Percentiles rank a stretch among this genome's conserved stretches.
Evolutionary conservation across 2,888 invertebrate genomes (phyloP).

Genomic region (Xestia ashworthii): DNA sequence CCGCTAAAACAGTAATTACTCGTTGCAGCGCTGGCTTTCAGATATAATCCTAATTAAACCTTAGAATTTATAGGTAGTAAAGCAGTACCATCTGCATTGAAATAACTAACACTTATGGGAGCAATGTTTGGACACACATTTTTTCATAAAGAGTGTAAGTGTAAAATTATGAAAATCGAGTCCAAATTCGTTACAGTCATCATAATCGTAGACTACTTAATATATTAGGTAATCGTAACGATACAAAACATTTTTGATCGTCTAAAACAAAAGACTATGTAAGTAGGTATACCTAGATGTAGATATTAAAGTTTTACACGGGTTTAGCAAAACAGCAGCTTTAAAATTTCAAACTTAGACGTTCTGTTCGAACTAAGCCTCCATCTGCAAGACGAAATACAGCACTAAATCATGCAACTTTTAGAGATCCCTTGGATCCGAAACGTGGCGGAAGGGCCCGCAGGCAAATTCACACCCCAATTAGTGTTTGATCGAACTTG

Average conservation of each 20-base stretch:
- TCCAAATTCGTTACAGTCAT: neutral
- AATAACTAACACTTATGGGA: neutral
- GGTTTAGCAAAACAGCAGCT: neutral
- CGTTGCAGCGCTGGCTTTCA: slow-evolving; percentile 4
- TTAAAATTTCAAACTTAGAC: slow-evolving; percentile 30
- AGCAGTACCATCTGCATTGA: neutral
- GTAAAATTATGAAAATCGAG: neutral
- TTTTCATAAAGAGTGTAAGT: no score
- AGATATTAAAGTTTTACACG: neutral
- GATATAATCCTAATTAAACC: neutral
- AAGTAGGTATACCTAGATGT: neutral
- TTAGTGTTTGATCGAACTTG: slow-evolving; percentile 78
- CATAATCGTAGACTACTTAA: neutral
- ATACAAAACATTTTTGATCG: no score
- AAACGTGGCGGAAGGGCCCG: slow-evolving; percentile 65
- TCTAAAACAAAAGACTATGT: neutral
- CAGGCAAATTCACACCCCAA: slow-evolving; percentile 81
- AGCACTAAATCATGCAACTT: slow-evolving; percentile 63
- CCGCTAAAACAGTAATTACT: neutral
- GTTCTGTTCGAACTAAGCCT: slow-evolving; percentile 20
- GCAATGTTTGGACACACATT: neutral
- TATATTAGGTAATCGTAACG: no score
- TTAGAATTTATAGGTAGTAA: neutral
- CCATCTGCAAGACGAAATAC: slow-evolving; percentile 49
- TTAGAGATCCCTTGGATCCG: slow-evolving; percentile 53